phyloP scores from a whole-genome alignment of 2,888 invertebrate genomes.

The Harpalus rubripes region DNA sequence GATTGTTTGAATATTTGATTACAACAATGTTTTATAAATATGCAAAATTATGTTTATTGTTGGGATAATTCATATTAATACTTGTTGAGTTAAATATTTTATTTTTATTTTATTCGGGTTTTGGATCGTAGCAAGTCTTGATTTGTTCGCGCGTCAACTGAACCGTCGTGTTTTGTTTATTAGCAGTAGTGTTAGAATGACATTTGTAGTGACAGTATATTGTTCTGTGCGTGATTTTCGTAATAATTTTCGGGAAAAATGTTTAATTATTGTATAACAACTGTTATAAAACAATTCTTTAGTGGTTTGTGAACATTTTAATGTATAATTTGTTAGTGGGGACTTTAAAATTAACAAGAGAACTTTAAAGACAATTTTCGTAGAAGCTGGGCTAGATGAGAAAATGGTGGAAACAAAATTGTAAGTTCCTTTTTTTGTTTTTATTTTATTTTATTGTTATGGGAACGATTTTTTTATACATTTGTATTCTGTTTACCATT shows the following conservation, averaged over 20 bases:
- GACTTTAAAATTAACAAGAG: not conserved
- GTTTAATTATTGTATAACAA: not conserved
- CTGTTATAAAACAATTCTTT: not conserved
- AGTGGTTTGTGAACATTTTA: not conserved
- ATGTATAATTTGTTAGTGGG: not conserved
- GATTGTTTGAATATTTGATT: not conserved
- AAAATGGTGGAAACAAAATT: not conserved
- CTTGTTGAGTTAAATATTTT: no score
- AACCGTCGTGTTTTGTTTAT: not conserved
- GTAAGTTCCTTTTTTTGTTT: not conserved
- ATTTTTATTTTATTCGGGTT: no score
- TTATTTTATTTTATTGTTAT: not conserved
- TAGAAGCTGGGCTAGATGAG: not conserved
- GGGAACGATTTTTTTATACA: not conserved
- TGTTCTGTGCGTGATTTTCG: not conserved
- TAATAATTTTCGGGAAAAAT: not conserved
- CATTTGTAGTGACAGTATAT: not conserved
- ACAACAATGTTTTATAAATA: no score
- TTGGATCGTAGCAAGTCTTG: no score
- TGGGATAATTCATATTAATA: no score
- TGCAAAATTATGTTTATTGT: no score
- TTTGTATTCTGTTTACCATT: not conserved
- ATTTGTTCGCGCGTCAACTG: not conserved
- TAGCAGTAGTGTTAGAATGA: not conserved
- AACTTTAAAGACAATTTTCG: not conserved